These are phyloP conservation scores for Orthonychiurus folsomi DNA, from an alignment of 2,888 invertebrate species.

Conservation along the genomic window DNA sequence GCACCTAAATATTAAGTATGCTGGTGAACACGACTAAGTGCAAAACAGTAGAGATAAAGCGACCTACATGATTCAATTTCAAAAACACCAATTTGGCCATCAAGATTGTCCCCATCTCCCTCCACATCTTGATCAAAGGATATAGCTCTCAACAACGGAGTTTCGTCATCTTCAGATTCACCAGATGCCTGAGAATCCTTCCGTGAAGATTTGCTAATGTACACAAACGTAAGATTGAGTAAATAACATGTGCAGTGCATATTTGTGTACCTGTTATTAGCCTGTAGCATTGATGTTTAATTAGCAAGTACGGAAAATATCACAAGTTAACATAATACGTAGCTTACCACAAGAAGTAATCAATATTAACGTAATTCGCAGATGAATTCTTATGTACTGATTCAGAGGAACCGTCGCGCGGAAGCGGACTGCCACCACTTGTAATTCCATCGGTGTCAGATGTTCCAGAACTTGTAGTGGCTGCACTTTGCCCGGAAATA, in stretches of 20 bases:
- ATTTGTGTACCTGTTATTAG: no score
- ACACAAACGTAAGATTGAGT: not conserved
- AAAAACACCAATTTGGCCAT: constrained; percentile 39
- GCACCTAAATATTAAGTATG: no score
- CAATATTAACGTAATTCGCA: constrained; percentile 85
- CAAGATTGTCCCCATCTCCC: constrained; percentile 43
- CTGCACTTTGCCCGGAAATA: constrained; percentile 40
- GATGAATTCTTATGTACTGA: constrained; percentile 42
- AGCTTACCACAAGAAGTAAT: constrained; percentile 76
- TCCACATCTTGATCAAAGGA: constrained; percentile 51
- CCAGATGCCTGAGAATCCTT: constrained; percentile 38
- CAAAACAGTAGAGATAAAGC: no score
- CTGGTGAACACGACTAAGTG: no score
- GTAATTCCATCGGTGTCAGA: constrained; percentile 41
- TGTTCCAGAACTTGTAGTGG: constrained; percentile 41
- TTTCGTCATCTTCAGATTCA: constrained; percentile 42
- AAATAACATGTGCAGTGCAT: no score
- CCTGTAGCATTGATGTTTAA: no score
- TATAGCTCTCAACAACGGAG: constrained; percentile 53
- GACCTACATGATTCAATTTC: constrained; percentile 41
- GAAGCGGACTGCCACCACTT: constrained; percentile 38
- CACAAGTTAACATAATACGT: constrained; percentile 5
- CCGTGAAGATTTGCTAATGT: constrained; percentile 31
- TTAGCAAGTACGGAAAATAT: no score
- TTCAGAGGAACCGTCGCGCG: constrained; percentile 38